Evolutionary conservation across 2,113 vertebrate genomes (phyloP).

Genomic region (Melanerpes formicivorus): DNA sequence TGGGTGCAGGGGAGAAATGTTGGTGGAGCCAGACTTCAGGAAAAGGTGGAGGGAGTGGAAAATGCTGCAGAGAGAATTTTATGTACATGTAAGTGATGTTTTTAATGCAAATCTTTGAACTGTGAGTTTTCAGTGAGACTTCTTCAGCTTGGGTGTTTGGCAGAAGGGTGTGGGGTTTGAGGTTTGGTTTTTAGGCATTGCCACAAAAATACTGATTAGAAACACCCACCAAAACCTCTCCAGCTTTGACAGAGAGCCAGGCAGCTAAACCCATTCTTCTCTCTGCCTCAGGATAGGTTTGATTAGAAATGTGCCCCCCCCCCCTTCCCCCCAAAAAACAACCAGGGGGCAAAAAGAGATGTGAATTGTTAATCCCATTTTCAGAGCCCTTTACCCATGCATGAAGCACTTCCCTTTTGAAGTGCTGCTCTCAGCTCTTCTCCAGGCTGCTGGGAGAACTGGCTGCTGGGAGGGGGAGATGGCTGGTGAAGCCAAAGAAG

Average conservation of each 20-base stretch:
- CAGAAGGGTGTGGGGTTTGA: too few relatives aligned
- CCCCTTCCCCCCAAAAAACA: neutral
- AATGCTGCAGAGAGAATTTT: neutral
- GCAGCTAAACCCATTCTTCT: accelerated
- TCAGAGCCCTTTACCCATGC: constrained; percentile 29
- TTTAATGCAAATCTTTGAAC: neutral
- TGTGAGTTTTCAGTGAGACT: neutral
- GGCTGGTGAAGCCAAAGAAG: neutral
- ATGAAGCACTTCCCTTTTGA: constrained; percentile 24
- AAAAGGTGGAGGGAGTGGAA: neutral
- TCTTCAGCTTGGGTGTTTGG: neutral
- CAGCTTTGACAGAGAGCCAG: accelerated
- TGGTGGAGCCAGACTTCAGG: neutral
- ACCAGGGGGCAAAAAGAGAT: neutral
- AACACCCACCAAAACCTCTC: neutral
- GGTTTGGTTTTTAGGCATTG: neutral
- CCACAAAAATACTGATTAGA: neutral
- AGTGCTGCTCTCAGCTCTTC: neutral
- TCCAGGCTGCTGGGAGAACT: neutral
- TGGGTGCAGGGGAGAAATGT: accelerated
- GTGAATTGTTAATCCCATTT: constrained; percentile 49
- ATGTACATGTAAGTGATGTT: too few relatives aligned
- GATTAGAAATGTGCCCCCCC: neutral
- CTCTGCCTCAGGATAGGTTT: constrained; percentile 14
- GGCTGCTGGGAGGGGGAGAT: neutral